These are phyloP conservation scores for Hypercompe scribonia DNA, from an alignment of 2,888 invertebrate genomes.

Conservation along the genomic window DNA sequence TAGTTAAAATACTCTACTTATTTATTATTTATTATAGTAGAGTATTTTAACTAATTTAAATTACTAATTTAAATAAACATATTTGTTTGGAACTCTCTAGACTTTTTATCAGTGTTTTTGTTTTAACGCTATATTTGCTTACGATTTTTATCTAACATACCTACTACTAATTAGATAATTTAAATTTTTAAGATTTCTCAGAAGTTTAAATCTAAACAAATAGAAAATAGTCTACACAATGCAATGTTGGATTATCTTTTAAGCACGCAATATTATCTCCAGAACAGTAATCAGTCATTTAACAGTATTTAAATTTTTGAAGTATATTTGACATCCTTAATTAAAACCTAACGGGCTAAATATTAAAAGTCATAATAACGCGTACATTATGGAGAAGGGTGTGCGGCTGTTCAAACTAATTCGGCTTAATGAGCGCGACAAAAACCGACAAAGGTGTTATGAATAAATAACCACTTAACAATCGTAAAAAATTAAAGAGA, in stretches of 20 bases:
- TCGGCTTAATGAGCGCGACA: slow-evolving; percentile 75
- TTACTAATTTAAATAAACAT: too few species aligned
- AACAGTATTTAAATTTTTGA: slow-evolving; percentile 18
- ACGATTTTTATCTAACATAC: too few species aligned
- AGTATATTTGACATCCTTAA: slow-evolving; percentile 30
- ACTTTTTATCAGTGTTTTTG: too few species aligned
- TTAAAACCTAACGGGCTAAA: slow-evolving; percentile 41
- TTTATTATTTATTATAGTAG: too few species aligned
- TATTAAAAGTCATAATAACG: slow-evolving; percentile 49
- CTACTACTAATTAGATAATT: neutral
- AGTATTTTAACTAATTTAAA: too few species aligned
- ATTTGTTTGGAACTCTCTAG: too few species aligned
- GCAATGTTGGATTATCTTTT: neutral
- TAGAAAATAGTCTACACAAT: neutral
- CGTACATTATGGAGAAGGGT: slow-evolving; percentile 48
- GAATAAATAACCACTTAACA: slow-evolving; percentile 80
- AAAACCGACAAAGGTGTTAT: slow-evolving; percentile 84
- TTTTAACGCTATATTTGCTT: too few species aligned
- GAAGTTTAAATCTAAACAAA: neutral
- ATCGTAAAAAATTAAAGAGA: slow-evolving; percentile 57
- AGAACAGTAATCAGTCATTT: neutral
- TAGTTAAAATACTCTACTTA: too few species aligned
- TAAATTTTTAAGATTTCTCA: neutral
- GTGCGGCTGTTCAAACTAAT: slow-evolving; percentile 69
- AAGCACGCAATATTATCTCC: neutral